Base-by-base conservation (phyloP, 2,113 vertebrate genomes). In the Lathamus discolor region DNA sequence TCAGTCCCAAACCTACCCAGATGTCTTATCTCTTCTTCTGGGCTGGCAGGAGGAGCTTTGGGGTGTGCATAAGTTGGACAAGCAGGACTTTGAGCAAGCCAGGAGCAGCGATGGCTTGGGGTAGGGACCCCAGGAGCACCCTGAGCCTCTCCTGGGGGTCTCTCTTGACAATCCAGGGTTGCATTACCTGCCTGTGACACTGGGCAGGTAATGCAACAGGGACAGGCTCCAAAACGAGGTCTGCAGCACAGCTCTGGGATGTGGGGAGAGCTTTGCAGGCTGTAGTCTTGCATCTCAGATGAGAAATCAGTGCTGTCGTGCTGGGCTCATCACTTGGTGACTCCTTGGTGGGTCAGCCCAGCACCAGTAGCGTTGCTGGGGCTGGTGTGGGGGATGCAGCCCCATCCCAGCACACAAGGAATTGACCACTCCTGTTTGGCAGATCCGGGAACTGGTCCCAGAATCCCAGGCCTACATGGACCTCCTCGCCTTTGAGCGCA, bases 391-490 rank as follows among this genome's bases (percentile, higher is more conserved):
- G 48, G 43, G 9, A 3, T 3, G 3, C 63, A 64, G 37, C 35
- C 17, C 51, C 27, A 4, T 17, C 8, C 13, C 22, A 22, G 46
- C 66, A 13, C 2, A 0, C 3, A 0, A 75, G 3, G 68, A 16
- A 62, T 1, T 39, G 74, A 31, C 13, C 33, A 0, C n/a, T 88
- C 7, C 55, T 37, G 10, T 44, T 23, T 17, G 78, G 13, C 95
- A 99, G 99, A 99, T 99, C 88, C 97, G 99, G 93, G 99, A 99
- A 84, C 98, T 99, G 92, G 99, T 99, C 67, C 99, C 99, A 16
- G 99, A 99, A 74, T 99, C 99, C 88, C 99, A 99, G 97, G 99
- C 99, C 48, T 99, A 99, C 97, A 99, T 99, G 99, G 99, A 99
- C 95, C 99, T 99, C 27, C 97, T 99, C 79, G 99, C 99, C 86